Evolutionary conservation across 1,140 invertebrate genomes (phyloP), one percentile per base, ranked within the genome.

Genomic region (Trinorchestia longiramus): DNA sequence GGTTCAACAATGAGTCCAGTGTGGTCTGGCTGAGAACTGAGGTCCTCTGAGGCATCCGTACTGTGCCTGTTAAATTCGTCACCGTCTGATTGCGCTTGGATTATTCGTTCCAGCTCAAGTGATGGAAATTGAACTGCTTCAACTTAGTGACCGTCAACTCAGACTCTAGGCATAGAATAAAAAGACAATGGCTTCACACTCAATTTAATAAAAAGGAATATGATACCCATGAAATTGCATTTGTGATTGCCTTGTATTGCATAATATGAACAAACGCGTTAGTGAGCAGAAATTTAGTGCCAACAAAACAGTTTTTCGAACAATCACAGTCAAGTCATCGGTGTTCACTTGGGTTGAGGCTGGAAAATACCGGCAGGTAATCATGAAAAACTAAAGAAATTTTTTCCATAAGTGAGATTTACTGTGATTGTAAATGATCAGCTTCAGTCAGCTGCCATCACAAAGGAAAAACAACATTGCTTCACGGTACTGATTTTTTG

Each of bases 21-120:
- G 62, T 19, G 15, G 62, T 77, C 62, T 77, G 8, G 15, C 28
- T 36, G 62, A 23, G 62, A 77, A 77, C 62, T 77, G 62, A 3
- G 8, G 15, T 77, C 36, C 36, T 77, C 1, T 36, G 62, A 36
- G 36, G 62, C 62, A 77, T 77, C 8, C 15, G 62, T 77, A 77
- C 62, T 77, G 62, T 28, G 36, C 62, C 62, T 36, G 36, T 28
- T 77, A 28, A 1, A 77, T 77, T 77, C 62, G 62, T 19, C 62
- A 77, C 62, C 15, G 15, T 77, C 62, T 77, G 62, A 77, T 77
- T 77, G 62, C 15, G 28, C 62, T 11, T 28, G 36, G 62, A 1
- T 77, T 77, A 77, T 77, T 77, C 62, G 62, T 77, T 77, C 62
- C 62, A 77, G 62, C 36, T 77, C 62, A 77, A 77, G 62, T 77